phyloP scores from a whole-genome alignment of 2,797 vertebrate genomes.

The Pangasius djambal region DNA sequence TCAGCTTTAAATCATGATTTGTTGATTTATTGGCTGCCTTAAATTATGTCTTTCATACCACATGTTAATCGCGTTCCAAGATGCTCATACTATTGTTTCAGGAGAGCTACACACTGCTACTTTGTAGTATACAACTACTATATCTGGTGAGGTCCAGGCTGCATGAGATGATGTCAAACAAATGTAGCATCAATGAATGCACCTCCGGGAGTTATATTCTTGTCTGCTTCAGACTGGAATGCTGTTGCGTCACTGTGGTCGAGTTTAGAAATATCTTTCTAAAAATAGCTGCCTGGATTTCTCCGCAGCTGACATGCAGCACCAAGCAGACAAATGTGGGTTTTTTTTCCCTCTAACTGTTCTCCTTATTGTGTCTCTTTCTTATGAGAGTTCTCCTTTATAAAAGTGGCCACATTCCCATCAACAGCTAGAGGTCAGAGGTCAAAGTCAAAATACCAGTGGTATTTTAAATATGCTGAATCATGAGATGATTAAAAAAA shows the following conservation, averaged over 20 bases:
- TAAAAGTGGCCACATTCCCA: background rate
- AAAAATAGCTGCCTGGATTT: conserved; percentile 51
- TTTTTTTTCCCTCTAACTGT: background rate
- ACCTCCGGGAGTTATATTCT: conserved; percentile 36
- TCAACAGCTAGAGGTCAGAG: background rate
- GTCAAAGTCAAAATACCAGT: background rate
- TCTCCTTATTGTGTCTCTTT: background rate
- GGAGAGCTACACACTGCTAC: background rate
- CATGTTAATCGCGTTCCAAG: background rate
- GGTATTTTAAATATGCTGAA: background rate
- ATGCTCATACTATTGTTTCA: background rate
- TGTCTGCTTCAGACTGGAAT: conserved; percentile 38
- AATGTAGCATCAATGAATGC: background rate
- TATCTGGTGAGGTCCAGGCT: background rate
- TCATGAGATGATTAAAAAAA: background rate
- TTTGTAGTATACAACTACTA: background rate
- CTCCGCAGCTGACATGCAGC: conserved; percentile 32
- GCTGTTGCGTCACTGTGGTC: conserved; percentile 38
- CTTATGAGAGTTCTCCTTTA: background rate
- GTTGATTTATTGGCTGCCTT: background rate
- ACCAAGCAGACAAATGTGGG: conserved; percentile 22
- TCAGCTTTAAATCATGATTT: background rate
- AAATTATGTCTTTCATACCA: background rate
- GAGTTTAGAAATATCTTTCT: conserved; percentile 53
- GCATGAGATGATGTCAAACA: background rate